Conservation (phyloP, 2,888 invertebrate species). For the Caenorhabditis imperialis region DNA sequence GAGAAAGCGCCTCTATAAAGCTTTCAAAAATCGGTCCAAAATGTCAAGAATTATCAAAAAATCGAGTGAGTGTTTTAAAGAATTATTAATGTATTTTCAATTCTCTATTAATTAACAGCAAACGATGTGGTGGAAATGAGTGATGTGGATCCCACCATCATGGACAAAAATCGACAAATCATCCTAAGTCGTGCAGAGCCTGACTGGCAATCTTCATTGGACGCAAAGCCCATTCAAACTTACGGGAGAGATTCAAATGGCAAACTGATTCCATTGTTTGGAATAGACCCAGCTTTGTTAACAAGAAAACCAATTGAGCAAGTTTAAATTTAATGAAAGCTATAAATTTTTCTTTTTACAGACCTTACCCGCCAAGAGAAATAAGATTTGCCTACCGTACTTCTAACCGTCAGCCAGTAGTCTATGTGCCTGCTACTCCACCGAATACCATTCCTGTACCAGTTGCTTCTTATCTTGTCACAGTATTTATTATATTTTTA, state of each 20-base stretch:
- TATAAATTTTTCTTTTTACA: conserved; percentile 6
- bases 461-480: conserved; percentile 60
- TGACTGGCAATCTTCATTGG: conserved; percentile 39
- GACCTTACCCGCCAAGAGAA: conserved; percentile 45
- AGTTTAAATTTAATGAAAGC: background rate
- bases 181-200: conserved; percentile 52
- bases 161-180: conserved; percentile 62
- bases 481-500: conserved; percentile 32
- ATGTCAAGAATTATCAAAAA: conserved; percentile 41
- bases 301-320: conserved; percentile 25
- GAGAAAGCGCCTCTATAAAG: conserved; percentile 71
- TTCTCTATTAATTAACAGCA: no score
- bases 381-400: conserved; percentile 55
- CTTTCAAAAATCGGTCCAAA: conserved; percentile 59
- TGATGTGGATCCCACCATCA: conserved; percentile 37
- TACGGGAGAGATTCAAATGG: conserved; percentile 56
- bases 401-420: conserved; percentile 46
- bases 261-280: conserved; percentile 45
- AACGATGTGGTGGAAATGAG: conserved; percentile 49
- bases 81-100: conserved; percentile 6
- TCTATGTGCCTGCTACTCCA: conserved; percentile 52
- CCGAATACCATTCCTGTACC: conserved; percentile 37
- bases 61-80: conserved; percentile 14
- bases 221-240: conserved; percentile 46
- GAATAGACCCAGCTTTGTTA: conserved; percentile 17